These are phyloP conservation scores for Tetramorium bicarinatum DNA, from an alignment of 2,888 invertebrate species.

Conservation along the genomic window DNA sequence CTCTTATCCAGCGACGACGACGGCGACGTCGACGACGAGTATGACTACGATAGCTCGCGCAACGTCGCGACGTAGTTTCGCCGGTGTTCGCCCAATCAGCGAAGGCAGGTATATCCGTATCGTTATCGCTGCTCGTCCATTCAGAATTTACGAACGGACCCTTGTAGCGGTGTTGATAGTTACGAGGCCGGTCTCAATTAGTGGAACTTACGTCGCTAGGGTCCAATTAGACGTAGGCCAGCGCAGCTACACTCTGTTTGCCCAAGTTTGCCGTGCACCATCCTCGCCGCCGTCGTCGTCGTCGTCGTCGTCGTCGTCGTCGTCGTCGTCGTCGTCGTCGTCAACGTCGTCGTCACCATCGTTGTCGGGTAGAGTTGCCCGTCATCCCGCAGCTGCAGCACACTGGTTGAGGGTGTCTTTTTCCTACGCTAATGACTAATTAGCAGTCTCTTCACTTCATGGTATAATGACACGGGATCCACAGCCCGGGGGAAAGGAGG, in stretches of 20 bases:
- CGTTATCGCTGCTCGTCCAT: constrained; percentile 57
- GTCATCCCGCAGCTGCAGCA: constrained; percentile 72
- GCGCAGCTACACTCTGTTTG: constrained; percentile 85
- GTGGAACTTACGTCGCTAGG: constrained; percentile 86
- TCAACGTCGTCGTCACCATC: constrained; percentile 16
- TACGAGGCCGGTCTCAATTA: constrained; percentile 86
- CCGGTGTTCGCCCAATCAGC: constrained; percentile 47
- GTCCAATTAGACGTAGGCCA: constrained; percentile 86
- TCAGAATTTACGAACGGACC: constrained; percentile 75
- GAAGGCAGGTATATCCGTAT: constrained; percentile 55
- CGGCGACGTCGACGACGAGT: constrained; percentile 19
- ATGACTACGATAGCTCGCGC: constrained; percentile 28
- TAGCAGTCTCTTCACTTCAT: constrained; percentile 84
- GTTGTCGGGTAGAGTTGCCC: constrained; percentile 72
- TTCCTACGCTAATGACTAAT: constrained; percentile 86
- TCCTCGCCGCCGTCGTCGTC: constrained; percentile 63
- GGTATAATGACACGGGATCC: constrained; percentile 84
- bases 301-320: constrained; percentile 12
- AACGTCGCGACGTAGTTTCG: constrained; percentile 49
- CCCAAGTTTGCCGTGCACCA: constrained; percentile 83
- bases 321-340: constrained; percentile 21
- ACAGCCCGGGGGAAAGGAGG: constrained; percentile 56
- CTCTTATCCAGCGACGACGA: constrained; percentile 46
- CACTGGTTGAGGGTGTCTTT: constrained; percentile 83
- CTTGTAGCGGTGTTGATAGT: constrained; percentile 78